Evolutionary conservation across 2,888 invertebrate genomes (phyloP), one percentile per base, ranked within the genome.

Genomic region (Bombyx huttoni): DNA sequence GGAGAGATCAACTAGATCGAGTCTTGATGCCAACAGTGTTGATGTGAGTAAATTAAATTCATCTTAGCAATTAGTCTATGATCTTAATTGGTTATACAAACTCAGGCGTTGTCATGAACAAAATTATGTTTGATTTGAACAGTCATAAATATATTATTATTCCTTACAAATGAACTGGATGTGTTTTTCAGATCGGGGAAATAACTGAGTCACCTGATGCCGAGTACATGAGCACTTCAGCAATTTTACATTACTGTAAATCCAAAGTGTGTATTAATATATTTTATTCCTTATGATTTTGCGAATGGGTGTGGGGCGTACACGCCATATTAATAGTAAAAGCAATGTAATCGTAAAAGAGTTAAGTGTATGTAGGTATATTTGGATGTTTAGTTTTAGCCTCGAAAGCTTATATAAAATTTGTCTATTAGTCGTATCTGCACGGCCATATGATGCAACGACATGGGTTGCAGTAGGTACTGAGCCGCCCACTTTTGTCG

Each of bases 201-300:
- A 91, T 92, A 62, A 90, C 90, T 0, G 93, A 94, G 68, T 90
- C 91, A 56, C 92, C 92, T 55, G 91, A 91, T 67, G 90, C 90
- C 47, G 91, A 92, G 61, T 90, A 91, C 60, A 89, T 92, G 75
- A 94, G 94, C 63, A 94, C 94, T 35, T 94, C 95, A 10, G 94
- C 94, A 9, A 91, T 95, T 59, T 89, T 96, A 71, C 91, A 91
- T 73, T 94, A 94, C 68, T 96, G 96, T 86, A 94, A 96, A 84
- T 91, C 91, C 52, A 94, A 94, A 87, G 91, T 91, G 70, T 62
- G 57, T 54, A 52, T 24, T n/a, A 47, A 33, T 24, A 14, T 47
- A 34, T 1, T 50, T 51, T 49, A 46, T 47, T 48, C 8, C 5
- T 47, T 40, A 40, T 10, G 7, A 10, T 7, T 40, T 8, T 6